Conservation (phyloP, 2,797 vertebrate species). For the Tragopan temminckii region DNA sequence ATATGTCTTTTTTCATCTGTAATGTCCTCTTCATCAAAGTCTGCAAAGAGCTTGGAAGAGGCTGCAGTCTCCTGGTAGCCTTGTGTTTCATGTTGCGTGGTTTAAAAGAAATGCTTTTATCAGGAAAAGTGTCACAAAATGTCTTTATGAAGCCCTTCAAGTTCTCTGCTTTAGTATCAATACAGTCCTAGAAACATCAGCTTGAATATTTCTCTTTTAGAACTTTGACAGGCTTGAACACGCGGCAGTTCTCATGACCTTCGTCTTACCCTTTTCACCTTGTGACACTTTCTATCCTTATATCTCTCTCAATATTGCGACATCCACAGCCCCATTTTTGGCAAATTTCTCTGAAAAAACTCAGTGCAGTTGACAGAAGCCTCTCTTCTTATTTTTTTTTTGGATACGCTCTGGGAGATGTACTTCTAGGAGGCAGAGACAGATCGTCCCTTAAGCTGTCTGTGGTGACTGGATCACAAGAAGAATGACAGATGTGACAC, state of each 20-base stretch:
- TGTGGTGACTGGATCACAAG: neutral
- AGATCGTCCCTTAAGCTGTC: conserved; percentile 28
- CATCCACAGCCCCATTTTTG: neutral
- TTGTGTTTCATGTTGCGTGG: neutral
- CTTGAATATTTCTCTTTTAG: neutral
- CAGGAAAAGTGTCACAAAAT: neutral
- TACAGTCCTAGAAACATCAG: neutral
- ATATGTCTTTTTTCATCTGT: neutral
- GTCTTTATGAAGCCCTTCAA: neutral
- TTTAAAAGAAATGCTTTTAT: conserved; percentile 17
- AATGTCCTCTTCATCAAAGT: conserved; percentile 42
- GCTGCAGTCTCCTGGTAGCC: neutral
- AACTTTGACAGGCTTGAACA: conserved; percentile 38
- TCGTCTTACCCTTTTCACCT: conserved; percentile 30
- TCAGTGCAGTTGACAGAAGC: conserved; percentile 6
- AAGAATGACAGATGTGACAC: conserved; percentile 9
- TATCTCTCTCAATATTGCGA: neutral
- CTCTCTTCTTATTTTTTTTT: neutral
- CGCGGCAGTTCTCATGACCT: conserved; percentile 21
- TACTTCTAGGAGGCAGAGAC: neutral
- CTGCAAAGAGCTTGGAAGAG: conserved; percentile 25
- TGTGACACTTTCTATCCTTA: neutral
- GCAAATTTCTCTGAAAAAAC: neutral
- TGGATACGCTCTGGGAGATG: neutral
- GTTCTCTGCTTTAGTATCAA: neutral